Conservation (phyloP, 2,888 invertebrate species). For the Drosophila suboccidentalis region DNA sequence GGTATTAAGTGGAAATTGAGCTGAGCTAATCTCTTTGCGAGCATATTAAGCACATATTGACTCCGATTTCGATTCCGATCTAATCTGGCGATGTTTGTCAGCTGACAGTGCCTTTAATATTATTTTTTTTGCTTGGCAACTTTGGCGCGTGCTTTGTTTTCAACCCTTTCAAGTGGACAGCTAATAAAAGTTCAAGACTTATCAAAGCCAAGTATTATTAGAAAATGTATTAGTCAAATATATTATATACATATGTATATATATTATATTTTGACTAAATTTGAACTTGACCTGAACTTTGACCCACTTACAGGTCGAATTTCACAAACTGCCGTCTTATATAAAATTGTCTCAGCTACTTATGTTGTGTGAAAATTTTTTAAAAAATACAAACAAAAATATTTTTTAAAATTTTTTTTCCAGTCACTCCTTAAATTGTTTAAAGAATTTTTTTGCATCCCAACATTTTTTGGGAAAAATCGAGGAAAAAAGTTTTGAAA, state of each 20-base stretch:
- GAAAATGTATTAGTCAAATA: constrained; percentile 1
- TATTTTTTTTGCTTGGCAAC: constrained; percentile 1
- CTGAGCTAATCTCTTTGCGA: constrained; percentile 27
- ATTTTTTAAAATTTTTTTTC: too few species aligned
- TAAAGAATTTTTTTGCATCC: too few species aligned
- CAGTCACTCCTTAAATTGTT: too few species aligned
- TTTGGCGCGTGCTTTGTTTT: constrained; percentile 8
- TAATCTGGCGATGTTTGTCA: constrained; percentile 39
- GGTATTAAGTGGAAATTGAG: background rate
- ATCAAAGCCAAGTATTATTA: constrained; percentile 6
- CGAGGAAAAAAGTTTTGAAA: too few species aligned
- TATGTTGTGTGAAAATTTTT: background rate
- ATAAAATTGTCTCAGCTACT: too few species aligned
- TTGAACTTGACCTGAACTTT: too few species aligned
- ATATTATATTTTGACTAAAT: too few species aligned
- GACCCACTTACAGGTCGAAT: too few species aligned
- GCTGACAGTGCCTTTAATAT: constrained; percentile 27
- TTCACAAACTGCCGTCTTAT: too few species aligned
- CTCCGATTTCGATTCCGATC: constrained; percentile 21
- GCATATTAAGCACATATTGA: constrained; percentile 5
- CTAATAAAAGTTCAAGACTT: constrained; percentile 4
- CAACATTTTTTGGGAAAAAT: too few species aligned
- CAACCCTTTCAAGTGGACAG: constrained; percentile 12
- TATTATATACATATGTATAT: too few species aligned
- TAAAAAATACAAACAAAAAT: too few species aligned